Evolutionary conservation across 2,888 invertebrate species (phyloP), one percentile per base, ranked within the genome.

Genomic region (Cerastoderma edule): DNA sequence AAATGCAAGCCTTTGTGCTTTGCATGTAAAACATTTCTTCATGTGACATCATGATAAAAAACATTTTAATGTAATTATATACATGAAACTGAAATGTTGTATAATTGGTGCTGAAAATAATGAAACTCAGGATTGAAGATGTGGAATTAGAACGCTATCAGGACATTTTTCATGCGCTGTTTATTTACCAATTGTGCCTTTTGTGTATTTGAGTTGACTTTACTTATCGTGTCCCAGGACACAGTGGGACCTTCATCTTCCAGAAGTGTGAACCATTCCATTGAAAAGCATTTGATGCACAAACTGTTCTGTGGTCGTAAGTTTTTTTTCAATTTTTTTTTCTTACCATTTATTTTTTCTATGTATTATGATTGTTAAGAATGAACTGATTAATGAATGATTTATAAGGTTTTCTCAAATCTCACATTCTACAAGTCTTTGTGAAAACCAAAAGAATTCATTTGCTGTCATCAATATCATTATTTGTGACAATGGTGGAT

Each of bases 1-100:
- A 39, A 19, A 65, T 80, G 80, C 75, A 80, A 75, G 80, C 80
- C 76, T 76, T 65, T 71, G 65, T 76, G 80, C 80, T 80, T 80
- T 65, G 75, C 80, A 80, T 67, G 3, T 13, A 65, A 56, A 33
- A 46, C 64, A 60, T 5, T 50, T 5, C n/a, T 50, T 50, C 50
- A 35, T 13, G 39, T 63, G 44, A 10, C n/a, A 24, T 46, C 65
- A 48, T 65, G 48, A 48, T 32, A 50, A 5, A 32, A 32, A 22
- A 30, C 10, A 28, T 30, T 30, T 28, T 2, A 32, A 30, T 53
- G 16, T 13, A 65, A 28, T 22, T 48, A 35, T 33, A 19, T 6
- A n/a, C n/a, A n/a, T n/a, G n/a, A n/a, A n/a, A n/a, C n/a, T n/a
- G n/a, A n/a, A n/a, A 13, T 44, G 16, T 65, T 65, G 30, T 28